Conservation (phyloP, 1,140 invertebrate genomes). For the Atta cephalotes region DNA sequence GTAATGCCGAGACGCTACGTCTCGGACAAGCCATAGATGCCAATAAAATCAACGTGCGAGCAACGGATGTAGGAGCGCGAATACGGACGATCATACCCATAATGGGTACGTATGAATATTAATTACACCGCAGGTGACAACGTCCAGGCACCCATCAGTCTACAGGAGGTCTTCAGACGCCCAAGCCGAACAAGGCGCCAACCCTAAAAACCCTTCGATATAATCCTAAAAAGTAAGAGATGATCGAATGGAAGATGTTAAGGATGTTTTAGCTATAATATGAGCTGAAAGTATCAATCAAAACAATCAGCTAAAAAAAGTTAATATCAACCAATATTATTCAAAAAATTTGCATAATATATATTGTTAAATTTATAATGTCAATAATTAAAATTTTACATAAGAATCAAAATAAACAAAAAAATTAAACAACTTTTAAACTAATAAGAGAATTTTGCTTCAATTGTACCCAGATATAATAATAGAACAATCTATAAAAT, state of each 20-base stretch:
- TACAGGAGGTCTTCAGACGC: constrained; percentile 77
- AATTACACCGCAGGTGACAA: constrained; percentile 85
- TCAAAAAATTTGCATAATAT: too few relatives aligned
- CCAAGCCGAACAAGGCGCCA: constrained; percentile 72
- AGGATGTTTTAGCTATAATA: too few relatives aligned
- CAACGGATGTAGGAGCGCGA: neutral
- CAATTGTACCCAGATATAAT: too few relatives aligned
- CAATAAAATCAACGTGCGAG: neutral
- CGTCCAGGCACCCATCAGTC: constrained; percentile 79
- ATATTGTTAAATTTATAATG: too few relatives aligned
- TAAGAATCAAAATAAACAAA: too few relatives aligned
- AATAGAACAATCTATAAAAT: too few relatives aligned
- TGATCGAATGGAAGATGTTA: neutral
- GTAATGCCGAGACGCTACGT: constrained; percentile 1
- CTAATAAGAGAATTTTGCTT: too few relatives aligned
- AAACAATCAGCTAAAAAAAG: too few relatives aligned
- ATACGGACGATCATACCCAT: constrained; percentile 62
- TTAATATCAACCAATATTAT: too few relatives aligned
- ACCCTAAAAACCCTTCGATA: constrained; percentile 62
- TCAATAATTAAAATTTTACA: too few relatives aligned
- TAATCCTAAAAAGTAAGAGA: neutral
- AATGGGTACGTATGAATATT: constrained; percentile 84
- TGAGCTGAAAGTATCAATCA: too few relatives aligned
- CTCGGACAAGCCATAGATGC: neutral
- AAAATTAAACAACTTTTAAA: too few relatives aligned